Conservation (phyloP, 1,140 invertebrate genomes). For the Drosophila persimilis region DNA sequence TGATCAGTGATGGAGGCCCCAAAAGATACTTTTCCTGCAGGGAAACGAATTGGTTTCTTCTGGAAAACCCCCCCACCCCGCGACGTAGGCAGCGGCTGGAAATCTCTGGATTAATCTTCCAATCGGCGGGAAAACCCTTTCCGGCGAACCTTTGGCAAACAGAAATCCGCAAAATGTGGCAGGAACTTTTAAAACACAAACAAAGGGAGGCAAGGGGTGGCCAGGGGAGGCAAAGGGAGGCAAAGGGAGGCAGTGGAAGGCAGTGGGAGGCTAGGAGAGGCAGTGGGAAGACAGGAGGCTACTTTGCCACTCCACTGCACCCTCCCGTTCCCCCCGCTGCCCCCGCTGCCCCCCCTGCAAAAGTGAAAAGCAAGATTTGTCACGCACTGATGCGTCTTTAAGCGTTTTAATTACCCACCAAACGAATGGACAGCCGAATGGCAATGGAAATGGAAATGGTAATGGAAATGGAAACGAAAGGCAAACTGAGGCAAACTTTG, state of each 20-base stretch:
- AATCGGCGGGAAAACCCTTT: no score
- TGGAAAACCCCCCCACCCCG: no score
- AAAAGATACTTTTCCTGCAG: no score
- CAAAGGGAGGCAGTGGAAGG: background rate
- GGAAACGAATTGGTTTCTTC: no score
- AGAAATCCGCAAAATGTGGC: background rate
- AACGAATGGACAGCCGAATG: conserved; percentile 31
- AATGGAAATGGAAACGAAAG: conserved; percentile 8
- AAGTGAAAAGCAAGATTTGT: conserved; percentile 82
- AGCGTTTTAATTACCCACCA: conserved; percentile 81
- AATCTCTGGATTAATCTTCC: no score
- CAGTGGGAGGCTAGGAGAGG: background rate
- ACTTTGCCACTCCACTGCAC: conserved; percentile 58
- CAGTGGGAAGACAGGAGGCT: conserved; percentile 3
- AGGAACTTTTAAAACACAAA: conserved; percentile 61
- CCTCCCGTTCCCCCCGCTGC: background rate
- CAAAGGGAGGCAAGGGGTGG: conserved; percentile 25
- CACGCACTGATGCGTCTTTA: conserved; percentile 81
- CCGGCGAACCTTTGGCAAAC: no score
- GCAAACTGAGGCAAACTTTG: conserved; percentile 35
- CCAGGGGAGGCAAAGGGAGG: background rate
- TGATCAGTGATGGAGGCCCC: no score
- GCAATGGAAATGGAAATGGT: conserved; percentile 10
- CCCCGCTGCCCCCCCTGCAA: conserved; percentile 24
- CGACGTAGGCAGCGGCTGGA: no score